Conservation (phyloP, 2,888 invertebrate species). For the Salpingus planirostris region DNA sequence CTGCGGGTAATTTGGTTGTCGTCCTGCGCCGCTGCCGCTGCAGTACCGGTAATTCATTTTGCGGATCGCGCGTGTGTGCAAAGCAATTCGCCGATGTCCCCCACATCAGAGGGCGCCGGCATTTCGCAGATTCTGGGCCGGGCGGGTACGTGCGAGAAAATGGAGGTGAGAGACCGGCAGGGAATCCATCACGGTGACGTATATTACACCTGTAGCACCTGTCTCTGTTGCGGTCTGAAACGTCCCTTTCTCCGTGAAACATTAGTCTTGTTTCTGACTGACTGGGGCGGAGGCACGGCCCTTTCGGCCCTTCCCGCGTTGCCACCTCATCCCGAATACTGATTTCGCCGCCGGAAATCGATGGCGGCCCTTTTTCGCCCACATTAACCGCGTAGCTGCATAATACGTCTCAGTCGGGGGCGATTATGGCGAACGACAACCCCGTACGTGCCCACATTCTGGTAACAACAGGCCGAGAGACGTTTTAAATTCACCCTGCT, state of each 20-base stretch:
- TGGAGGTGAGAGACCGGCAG: constrained; percentile 12
- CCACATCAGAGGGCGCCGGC: constrained; percentile 6
- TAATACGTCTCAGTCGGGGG: constrained; percentile 6
- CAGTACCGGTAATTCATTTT: constrained; percentile 11
- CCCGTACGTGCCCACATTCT: too few species aligned
- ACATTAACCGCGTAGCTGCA: constrained; percentile 5
- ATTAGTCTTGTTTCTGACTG: constrained; percentile 27
- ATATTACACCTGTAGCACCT: constrained; percentile 27
- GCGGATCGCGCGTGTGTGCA: constrained; percentile 3
- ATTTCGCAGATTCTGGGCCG: constrained; percentile 11
- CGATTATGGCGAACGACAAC: too few species aligned
- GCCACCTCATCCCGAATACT: constrained; percentile 2
- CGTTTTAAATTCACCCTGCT: too few species aligned
- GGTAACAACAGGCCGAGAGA: too few species aligned
- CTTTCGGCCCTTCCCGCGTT: background rate
- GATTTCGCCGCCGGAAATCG: constrained; percentile 7
- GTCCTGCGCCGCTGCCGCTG: too few species aligned
- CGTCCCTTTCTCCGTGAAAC: constrained; percentile 21
- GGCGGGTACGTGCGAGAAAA: constrained; percentile 13
- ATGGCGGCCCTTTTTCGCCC: constrained; percentile 6
- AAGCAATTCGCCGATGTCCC: too few species aligned
- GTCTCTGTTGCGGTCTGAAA: constrained; percentile 18
- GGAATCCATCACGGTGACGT: constrained; percentile 27
- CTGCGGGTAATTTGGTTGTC: too few species aligned
- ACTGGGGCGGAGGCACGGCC: constrained; percentile 18